Evolutionary conservation across 2,888 invertebrate species (phyloP).

Genomic region (Dorcus parallelipipedus): DNA sequence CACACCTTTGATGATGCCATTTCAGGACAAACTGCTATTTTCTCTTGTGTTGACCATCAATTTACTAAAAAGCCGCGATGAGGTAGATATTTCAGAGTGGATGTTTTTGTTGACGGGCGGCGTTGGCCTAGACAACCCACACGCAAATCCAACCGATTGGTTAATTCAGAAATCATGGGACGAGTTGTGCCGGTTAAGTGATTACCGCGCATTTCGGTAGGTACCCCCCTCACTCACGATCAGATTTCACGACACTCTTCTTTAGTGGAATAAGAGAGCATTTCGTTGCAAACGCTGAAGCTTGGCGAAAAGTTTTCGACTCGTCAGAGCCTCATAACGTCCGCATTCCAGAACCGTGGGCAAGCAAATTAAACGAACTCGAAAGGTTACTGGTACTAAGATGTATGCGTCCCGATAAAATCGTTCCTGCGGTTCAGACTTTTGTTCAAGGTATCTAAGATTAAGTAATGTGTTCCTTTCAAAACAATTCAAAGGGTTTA

Average conservation of each 20-base stretch:
- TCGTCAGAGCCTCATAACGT: conserved; percentile 69
- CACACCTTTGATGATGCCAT: conserved; percentile 12
- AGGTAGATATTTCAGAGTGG: conserved; percentile 67
- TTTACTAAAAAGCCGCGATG: conserved; percentile 59
- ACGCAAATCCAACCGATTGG: conserved; percentile 69
- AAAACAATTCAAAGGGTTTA: background rate
- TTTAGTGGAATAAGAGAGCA: conserved; percentile 62
- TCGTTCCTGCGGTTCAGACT: conserved; percentile 72
- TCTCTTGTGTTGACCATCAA: conserved; percentile 74
- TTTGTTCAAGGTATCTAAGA: conserved; percentile 58
- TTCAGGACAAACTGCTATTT: conserved; percentile 85
- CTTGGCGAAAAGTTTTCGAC: conserved; percentile 77
- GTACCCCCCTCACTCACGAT: background rate
- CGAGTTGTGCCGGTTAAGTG: conserved; percentile 66
- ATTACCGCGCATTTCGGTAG: conserved; percentile 51
- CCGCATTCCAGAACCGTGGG: conserved; percentile 69
- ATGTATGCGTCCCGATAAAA: conserved; percentile 84
- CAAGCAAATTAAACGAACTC: conserved; percentile 60
- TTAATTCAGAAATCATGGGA: conserved; percentile 72
- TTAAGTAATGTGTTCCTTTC: background rate
- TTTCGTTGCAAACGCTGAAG: conserved; percentile 54
- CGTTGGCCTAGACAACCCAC: conserved; percentile 71
- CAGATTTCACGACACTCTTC: conserved; percentile 4
- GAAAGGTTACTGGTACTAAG: conserved; percentile 76
- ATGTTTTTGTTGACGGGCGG: conserved; percentile 87